These are phyloP conservation scores for Cerceris rybyensis DNA, from an alignment of 2,888 invertebrate genomes.

Conservation along the genomic window DNA sequence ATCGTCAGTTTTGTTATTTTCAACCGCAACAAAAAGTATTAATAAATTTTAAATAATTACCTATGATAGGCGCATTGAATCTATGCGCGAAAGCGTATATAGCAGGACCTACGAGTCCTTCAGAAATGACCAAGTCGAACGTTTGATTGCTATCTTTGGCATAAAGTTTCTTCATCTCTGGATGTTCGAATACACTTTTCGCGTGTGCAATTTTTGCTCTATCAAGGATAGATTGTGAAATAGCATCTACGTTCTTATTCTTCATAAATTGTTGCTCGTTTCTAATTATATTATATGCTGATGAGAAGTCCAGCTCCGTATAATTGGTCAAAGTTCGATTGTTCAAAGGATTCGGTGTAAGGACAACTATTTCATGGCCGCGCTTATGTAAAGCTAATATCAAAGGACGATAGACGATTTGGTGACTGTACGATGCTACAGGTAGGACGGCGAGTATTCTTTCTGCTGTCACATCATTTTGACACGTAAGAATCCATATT, in stretches of 20 bases:
- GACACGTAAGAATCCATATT: neutral
- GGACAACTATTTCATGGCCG: conserved; percentile 82
- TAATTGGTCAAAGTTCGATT: conserved; percentile 40
- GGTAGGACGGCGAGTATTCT: conserved; percentile 73
- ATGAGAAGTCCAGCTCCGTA: conserved; percentile 37
- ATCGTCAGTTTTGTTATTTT: neutral
- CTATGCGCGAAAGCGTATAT: conserved; percentile 25
- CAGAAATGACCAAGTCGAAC: conserved; percentile 50
- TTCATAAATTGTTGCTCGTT: too few species aligned
- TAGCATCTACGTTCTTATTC: neutral
- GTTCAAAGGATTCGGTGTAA: conserved; percentile 81
- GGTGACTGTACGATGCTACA: conserved; percentile 82
- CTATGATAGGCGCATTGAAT: conserved; percentile 46
- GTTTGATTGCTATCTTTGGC: conserved; percentile 22
- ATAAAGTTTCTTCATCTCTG: conserved; percentile 33
- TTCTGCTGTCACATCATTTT: neutral
- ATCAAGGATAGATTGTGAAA: neutral
- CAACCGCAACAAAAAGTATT: neutral
- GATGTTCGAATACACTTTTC: neutral
- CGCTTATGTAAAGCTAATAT: conserved; percentile 80
- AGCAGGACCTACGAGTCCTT: neutral
- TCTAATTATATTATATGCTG: neutral
- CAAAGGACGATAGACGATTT: conserved; percentile 81
- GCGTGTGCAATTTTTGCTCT: neutral
- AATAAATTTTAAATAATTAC: conserved; percentile 18